Evolutionary conservation across 2,797 vertebrate species (phyloP), one percentile per base, ranked within the genome.

Genomic region (Borostomias antarcticus): DNA sequence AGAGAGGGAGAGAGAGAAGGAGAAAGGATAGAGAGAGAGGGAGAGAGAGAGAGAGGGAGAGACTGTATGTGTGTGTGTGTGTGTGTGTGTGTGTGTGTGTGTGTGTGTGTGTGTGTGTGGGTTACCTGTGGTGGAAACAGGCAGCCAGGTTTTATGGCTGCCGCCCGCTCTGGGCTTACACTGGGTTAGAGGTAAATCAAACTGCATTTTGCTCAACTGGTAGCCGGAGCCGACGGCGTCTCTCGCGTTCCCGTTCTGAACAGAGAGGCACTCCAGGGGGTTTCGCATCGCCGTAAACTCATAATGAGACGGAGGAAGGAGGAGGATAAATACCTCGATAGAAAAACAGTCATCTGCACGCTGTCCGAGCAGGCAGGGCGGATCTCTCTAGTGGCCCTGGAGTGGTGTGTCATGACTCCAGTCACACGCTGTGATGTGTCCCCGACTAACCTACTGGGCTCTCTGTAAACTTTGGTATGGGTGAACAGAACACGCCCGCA

Each of bases 81-180:
- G 4, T 2, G 17, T 11, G 11, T 11, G 40, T 43, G 40, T 43
- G 40, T 43, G 3, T 45, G 40, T 17, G 40, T 45, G 40, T n/a
- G 15, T 45, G 40, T 45, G 40, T 17, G 40, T 45, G 40, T n/a
- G 50, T 23, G 25, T 28, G 37, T 47, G 25, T 61, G 58, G 45
- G 25, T 28, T 71, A 77, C 76, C 78, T 86, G 77, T 75, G 75
- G 70, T 71, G 73, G 65, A 82, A 86, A 84, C 65, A 62, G 57
- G 23, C 5, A 2, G 17, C 51, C 23, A 51, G 58, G 68, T 58
- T 65, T 69, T 40, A 29, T 57, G 48, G 32, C 69, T 56, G 62
- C 50, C 52, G 53, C 69, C 76, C 10, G 29, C 10, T 74, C 58
- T 69, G 29, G 28, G 51, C n/a, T n/a, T n/a, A 40, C 37, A 15